phyloP scores from a whole-genome alignment of 2,113 vertebrate species.

The Pavo muticus region DNA sequence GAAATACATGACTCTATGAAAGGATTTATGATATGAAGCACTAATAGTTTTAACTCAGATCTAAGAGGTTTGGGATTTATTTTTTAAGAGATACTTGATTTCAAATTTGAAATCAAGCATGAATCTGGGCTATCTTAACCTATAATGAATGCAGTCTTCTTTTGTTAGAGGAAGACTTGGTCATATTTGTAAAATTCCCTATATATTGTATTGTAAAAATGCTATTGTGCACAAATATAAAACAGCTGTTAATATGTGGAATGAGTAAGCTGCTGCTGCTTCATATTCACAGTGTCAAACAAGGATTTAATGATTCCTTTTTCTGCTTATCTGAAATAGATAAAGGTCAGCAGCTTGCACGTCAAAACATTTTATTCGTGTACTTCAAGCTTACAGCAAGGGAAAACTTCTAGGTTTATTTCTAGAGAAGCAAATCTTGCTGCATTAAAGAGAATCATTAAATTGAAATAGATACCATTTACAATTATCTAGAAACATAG shows the following conservation, averaged over 20 bases:
- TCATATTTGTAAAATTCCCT: neutral
- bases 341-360: neutral
- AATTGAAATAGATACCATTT: neutral
- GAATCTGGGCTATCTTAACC: neutral
- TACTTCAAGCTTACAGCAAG: neutral
- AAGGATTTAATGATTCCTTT: neutral
- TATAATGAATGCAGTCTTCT: neutral
- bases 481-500: neutral
- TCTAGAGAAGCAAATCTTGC: neutral
- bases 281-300: neutral
- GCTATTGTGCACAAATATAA: neutral
- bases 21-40: constrained; percentile 56
- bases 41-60: constrained; percentile 54
- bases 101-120: constrained; percentile 22
- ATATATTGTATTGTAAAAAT: neutral
- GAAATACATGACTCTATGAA: constrained; percentile 53
- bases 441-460: neutral
- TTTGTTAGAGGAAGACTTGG: neutral
- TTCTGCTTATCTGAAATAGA: neutral
- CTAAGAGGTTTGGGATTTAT: constrained; percentile 21
- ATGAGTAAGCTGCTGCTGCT: neutral
- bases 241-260: neutral
- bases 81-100: neutral
- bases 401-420: neutral
- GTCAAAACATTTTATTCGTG: neutral